Evolutionary conservation across 2,113 vertebrate genomes (phyloP), one percentile per base, ranked within the genome.

Genomic region (Hymenochirus boettgeri): DNA sequence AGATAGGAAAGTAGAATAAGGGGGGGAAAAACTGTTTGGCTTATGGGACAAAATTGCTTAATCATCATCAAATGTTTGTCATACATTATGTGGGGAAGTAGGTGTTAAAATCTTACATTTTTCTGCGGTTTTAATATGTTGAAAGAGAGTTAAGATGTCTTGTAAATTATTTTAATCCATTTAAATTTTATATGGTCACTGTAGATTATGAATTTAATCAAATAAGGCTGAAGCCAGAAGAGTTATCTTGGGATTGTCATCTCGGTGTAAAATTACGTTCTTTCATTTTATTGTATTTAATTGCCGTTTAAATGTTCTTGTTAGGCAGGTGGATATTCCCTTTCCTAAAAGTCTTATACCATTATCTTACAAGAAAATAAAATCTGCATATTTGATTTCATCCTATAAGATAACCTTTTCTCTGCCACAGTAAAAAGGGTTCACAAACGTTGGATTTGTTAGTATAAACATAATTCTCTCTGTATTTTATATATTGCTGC

Each of bases 161-260:
- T 94, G 90, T 96, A 93, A 91, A 94, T 42, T 90, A 85, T 96
- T 97, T 98, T 94, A 94, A 93, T 91, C 84, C 86, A 92, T 93
- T 93, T 91, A 92, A 92, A 85, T 83, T 85, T 86, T 90, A 88
- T 88, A 81, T 73, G 82, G 90, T 85, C 85, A 87, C 87, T 85
- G 85, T 85, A 85, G 86, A 85, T 93, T 89, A 87, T 85, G 92
- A 86, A 89, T 89, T 86, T 88, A 84, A 83, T 87, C n/a, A n/a
- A n/a, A n/a, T 90, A 85, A 87, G 86, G 85, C 89, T 90, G 76
- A 91, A 82, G 89, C 88, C 86, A 81, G 89, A 89, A 86, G 88
- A n/a, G n/a, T n/a, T 89, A 75, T 89, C 85, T 79, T 87, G 85
- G 86, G 89, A 87, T 86, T 91, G 90, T 93, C 91, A 95, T 89